Base-by-base conservation (phyloP, 2,113 vertebrate genomes). In the Daboia siamensis region DNA sequence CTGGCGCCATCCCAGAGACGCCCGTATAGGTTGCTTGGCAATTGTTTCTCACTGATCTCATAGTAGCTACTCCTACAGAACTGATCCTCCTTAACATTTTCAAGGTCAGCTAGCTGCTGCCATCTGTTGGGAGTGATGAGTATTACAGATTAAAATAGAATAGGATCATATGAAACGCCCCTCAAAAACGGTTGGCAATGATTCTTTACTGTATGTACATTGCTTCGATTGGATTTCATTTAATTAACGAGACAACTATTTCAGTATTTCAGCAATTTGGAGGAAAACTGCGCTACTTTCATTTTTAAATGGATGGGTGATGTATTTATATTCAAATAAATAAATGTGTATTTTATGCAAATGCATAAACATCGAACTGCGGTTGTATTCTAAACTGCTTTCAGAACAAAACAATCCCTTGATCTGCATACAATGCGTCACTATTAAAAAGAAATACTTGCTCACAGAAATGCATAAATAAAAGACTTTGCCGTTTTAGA, bases 171-270 rank as follows among this genome's bases (percentile, higher is more conserved):
- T 93, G 94, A 97, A 97, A 97, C 92, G 94, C 92, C 95, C 96
- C 91, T 48, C 96, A 94, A 90, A 96, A 97, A 97, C 56, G 96
- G 94, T 93, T 96, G 96, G 93, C 91, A 57, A 94, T 94, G 21
- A 26, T 95, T 95, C 95, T 90, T 44, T 44, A 92, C 92, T 88
- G 94, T 94, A 97, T 88, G 94, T 94, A 97, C 96, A 95, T 93
- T 0, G 0, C 95, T 93, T 89, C 11, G 61, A 94, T 86, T 97
- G 33, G 93, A 93, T 94, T 94, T 90, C 93, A 96, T 90, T 91
- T 97, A 97, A 97, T 97, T 95, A 97, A 96, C 93, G 90, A 97
- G 95, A 95, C 96, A 97, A 96, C 96, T 93, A 90, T 93, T 88
- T 95, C 94, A 87, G 89, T 91, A 94, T 97, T 94, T 97, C 23